Percentiles rank a stretch among this genome's conserved stretches.
phyloP scores from a whole-genome alignment of 2,888 invertebrate genomes.

The Ptilodon capucinus region DNA sequence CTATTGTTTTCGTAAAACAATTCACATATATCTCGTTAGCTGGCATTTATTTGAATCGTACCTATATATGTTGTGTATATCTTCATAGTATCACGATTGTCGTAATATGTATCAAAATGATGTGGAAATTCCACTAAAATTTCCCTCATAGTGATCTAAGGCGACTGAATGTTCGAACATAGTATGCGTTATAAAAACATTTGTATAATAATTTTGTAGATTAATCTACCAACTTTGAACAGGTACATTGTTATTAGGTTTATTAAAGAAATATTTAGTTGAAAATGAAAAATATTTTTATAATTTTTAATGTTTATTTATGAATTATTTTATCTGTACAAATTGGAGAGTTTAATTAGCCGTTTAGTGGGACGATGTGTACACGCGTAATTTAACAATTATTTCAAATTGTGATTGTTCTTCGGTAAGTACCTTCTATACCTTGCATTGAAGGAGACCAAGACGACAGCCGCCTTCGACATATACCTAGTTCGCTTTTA shows the following conservation, averaged over 20 bases:
- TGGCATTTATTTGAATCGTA: slow-evolving; percentile 58
- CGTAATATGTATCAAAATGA: not conserved
- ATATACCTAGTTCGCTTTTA: slow-evolving; percentile 33
- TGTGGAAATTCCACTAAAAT: not conserved
- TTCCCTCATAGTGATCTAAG: not conserved
- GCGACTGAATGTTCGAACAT: slow-evolving; percentile 10
- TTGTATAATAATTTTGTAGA: slow-evolving; percentile 35
- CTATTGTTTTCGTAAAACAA: slow-evolving; percentile 30
- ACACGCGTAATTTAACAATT: slow-evolving; percentile 34
- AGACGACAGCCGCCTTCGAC: slow-evolving; percentile 25
- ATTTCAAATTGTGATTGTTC: slow-evolving; percentile 37
- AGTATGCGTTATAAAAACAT: slow-evolving; percentile 23
- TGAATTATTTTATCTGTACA: slow-evolving; percentile 28
- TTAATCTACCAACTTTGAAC: slow-evolving; percentile 19
- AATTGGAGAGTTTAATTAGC: slow-evolving; percentile 34
- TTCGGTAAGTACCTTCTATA: slow-evolving; percentile 38
- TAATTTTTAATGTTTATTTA: slow-evolving; percentile 33
- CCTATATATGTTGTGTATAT: slow-evolving; percentile 35
- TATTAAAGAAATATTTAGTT: slow-evolving; percentile 28
- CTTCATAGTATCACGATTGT: slow-evolving; percentile 8
- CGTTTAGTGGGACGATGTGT: slow-evolving; percentile 32
- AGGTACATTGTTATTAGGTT: slow-evolving; percentile 31
- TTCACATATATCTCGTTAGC: slow-evolving; percentile 38
- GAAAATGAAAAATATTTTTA: slow-evolving; percentile 29
- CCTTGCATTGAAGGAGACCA: slow-evolving; percentile 42